These are phyloP conservation scores for Panthera tigris DNA, from an alignment of 2,113 vertebrate species.

Conservation along the genomic window DNA sequence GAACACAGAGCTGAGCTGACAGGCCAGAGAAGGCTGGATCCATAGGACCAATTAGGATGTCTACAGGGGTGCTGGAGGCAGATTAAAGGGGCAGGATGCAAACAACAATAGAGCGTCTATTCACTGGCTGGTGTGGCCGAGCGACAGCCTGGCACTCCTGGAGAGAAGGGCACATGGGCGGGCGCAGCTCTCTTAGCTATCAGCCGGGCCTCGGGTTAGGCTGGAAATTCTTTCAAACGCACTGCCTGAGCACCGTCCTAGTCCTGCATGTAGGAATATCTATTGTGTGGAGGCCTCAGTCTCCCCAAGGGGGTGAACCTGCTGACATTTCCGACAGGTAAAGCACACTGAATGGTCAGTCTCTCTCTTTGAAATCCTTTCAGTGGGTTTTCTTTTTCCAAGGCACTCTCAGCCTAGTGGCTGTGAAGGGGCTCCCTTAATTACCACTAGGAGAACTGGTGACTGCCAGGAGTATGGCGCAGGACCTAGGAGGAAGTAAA, in stretches of 20 bases:
- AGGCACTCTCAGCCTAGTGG: constrained; percentile 7
- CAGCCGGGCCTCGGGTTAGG: background rate
- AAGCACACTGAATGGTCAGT: constrained; percentile 36
- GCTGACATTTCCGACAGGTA: constrained; percentile 56
- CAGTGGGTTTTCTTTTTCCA: constrained; percentile 44
- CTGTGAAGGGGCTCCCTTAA: constrained; percentile 52
- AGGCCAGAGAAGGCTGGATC: constrained; percentile 58
- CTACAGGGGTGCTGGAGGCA: constrained; percentile 40
- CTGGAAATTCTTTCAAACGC: constrained; percentile 63
- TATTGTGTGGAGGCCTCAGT: background rate
- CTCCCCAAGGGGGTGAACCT: constrained; percentile 54
- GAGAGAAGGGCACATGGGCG: background rate
- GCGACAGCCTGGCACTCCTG: background rate
- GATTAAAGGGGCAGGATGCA: constrained; percentile 56
- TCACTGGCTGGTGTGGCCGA: constrained; percentile 1
- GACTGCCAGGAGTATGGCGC: background rate
- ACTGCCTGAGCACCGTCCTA: constrained; percentile 2
- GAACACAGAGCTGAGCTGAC: constrained; percentile 56
- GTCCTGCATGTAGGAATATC: constrained; percentile 36
- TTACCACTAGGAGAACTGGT: background rate
- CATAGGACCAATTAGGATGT: constrained; percentile 59
- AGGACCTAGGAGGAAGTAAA: background rate
- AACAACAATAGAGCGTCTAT: constrained; percentile 8
- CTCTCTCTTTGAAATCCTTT: constrained; percentile 49
- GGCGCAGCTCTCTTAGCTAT: background rate